Conservation (phyloP, 2,797 vertebrate species). For the Xerus rutilus region DNA sequence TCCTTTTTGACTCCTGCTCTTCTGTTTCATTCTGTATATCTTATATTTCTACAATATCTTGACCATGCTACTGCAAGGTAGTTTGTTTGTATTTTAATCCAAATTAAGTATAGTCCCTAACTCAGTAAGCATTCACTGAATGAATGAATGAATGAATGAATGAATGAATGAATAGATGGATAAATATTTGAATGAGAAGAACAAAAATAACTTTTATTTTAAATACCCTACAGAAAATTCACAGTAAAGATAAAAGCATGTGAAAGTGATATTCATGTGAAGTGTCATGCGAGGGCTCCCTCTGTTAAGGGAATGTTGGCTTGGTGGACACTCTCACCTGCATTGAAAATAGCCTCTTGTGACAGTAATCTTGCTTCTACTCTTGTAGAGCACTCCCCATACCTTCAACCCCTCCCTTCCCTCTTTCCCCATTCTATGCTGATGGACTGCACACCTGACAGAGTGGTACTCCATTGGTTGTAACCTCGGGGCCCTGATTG, state of each 20-base stretch:
- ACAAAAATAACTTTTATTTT: not conserved
- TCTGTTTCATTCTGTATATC: not conserved
- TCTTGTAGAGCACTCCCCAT: no score
- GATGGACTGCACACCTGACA: no score
- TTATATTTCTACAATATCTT: not conserved
- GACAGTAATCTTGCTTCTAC: not conserved
- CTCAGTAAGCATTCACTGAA: not conserved
- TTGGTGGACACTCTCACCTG: not conserved
- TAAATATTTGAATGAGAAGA: not conserved
- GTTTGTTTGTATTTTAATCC: conserved; percentile 27
- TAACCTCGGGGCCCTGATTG: no score
- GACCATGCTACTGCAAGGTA: not conserved
- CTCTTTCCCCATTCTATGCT: no score
- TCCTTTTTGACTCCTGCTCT: not conserved
- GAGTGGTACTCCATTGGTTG: no score
- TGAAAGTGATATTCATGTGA: not conserved
- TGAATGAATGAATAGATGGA: not conserved
- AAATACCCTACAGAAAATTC: not conserved
- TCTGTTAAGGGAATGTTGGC: not conserved
- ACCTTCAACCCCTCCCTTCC: no score
- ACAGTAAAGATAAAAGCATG: not conserved
- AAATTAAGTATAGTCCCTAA: not conserved
- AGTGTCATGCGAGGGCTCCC: not conserved
- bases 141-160: not conserved
- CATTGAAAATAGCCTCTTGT: not conserved